Evolutionary conservation across 1,140 invertebrate species (phyloP).

Genomic region (Wiebesia pumilae): DNA sequence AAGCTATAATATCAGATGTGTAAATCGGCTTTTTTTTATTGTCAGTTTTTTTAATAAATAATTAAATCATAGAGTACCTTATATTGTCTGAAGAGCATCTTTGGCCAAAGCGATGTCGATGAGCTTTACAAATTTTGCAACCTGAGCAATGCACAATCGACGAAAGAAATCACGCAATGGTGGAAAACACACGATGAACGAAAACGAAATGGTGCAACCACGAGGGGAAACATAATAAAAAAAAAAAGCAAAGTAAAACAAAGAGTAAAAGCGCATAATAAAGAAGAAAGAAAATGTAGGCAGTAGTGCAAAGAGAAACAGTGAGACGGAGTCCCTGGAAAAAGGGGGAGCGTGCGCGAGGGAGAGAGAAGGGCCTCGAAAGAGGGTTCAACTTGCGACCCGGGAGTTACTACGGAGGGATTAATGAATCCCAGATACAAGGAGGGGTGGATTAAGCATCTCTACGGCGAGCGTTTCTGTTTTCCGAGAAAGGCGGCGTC

Average conservation of each 20-base stretch:
- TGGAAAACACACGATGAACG: not conserved
- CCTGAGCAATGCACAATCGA: not conserved
- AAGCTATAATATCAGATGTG: not conserved
- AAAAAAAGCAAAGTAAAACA: not conserved
- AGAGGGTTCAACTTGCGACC: conserved; percentile 41
- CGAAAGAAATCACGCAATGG: not conserved
- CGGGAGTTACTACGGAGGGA: conserved; percentile 62
- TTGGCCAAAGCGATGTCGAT: not conserved
- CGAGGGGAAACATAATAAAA: not conserved
- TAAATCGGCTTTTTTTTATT: too few relatives aligned
- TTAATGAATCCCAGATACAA: conserved; percentile 73
- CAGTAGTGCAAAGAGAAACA: not conserved
- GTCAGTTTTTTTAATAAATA: too few relatives aligned
- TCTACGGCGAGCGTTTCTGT: conserved; percentile 64
- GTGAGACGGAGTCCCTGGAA: not conserved
- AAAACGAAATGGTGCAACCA: not conserved
- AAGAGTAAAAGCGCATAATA: not conserved
- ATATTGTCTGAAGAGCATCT: not conserved
- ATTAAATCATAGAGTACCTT: too few relatives aligned
- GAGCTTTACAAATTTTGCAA: not conserved
- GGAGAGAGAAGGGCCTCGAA: conserved; percentile 56
- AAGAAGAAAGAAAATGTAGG: not conserved
- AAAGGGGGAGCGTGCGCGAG: conserved; percentile 41
- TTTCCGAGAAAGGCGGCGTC: conserved; percentile 63
- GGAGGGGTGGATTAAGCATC: conserved; percentile 70